Evolutionary conservation across 2,113 vertebrate genomes (phyloP).

Genomic region (Anas platyrhynchos): DNA sequence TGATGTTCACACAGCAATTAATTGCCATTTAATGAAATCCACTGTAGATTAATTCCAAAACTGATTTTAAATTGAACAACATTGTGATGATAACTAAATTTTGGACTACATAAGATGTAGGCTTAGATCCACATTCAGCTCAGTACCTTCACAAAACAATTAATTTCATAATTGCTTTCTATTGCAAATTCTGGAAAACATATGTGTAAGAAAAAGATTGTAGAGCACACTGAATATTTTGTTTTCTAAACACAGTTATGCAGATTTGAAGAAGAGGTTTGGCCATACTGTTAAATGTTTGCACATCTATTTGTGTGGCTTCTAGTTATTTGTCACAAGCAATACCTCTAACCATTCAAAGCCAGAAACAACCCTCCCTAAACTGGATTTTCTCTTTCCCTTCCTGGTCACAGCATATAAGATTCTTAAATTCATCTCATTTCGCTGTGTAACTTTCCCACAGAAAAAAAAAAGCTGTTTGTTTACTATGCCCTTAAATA

Average conservation of each 20-base stretch:
- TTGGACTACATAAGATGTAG: not conserved
- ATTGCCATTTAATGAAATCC: not conserved
- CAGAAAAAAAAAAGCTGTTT: not conserved
- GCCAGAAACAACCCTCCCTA: not conserved
- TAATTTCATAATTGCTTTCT: not conserved
- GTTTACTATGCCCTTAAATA: not conserved
- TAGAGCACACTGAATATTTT: not conserved
- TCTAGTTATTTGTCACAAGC: not conserved
- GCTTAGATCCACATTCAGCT: not conserved
- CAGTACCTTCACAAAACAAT: not conserved
- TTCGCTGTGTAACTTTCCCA: not conserved
- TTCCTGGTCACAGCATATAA: not conserved
- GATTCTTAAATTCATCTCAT: not conserved
- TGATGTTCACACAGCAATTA: not conserved
- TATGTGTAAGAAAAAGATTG: not conserved
- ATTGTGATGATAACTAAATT: not conserved
- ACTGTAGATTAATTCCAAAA: not conserved
- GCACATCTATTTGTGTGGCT: not conserved
- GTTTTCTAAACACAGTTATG: not conserved
- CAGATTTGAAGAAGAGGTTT: not conserved
- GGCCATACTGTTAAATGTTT: not conserved
- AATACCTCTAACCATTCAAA: not conserved
- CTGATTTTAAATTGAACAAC: not conserved
- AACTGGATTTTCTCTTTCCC: not conserved
- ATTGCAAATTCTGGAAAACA: not conserved